These are phyloP conservation scores for Acleris cristana DNA, from an alignment of 2,888 invertebrate genomes.

Conservation along the genomic window DNA sequence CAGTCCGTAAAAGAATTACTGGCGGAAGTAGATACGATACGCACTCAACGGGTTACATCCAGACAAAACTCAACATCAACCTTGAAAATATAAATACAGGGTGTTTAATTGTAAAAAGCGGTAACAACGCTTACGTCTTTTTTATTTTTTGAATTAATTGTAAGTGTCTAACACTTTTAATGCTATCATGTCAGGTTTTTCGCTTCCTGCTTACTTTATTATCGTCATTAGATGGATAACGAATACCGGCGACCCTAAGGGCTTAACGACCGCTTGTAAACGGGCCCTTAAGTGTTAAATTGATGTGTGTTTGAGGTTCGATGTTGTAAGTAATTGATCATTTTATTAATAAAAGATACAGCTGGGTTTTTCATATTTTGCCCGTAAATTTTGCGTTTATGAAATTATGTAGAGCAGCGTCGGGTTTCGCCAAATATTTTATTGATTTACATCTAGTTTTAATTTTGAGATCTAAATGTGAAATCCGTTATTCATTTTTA, in stretches of 20 bases:
- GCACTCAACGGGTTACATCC: constrained; percentile 40
- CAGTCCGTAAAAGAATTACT: constrained; percentile 47
- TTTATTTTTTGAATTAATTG: constrained; percentile 53
- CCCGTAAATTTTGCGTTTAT: too few species aligned
- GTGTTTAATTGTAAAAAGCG: background rate
- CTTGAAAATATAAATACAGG: background rate
- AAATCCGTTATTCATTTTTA: too few species aligned
- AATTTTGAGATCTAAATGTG: too few species aligned
- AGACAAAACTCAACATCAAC: constrained; percentile 11
- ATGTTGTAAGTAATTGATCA: constrained; percentile 17
- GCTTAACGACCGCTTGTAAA: constrained; percentile 49
- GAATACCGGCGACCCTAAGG: constrained; percentile 46
- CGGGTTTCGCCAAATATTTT: too few species aligned
- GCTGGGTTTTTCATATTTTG: background rate
- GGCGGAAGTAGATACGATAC: constrained; percentile 51
- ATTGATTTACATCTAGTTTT: too few species aligned
- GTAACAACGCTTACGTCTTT: constrained; percentile 8
- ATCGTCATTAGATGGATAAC: constrained; percentile 44
- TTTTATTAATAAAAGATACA: background rate
- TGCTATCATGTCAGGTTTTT: constrained; percentile 52
- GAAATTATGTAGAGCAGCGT: too few species aligned
- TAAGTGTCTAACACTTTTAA: constrained; percentile 58
- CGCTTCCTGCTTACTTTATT: constrained; percentile 52
- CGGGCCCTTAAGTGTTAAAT: constrained; percentile 55
- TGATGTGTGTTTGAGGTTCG: constrained; percentile 28